Percentiles rank a stretch among this genome's conserved stretches.
Conservation (phyloP, 2,113 vertebrate species). For the Lanius collurio region DNA sequence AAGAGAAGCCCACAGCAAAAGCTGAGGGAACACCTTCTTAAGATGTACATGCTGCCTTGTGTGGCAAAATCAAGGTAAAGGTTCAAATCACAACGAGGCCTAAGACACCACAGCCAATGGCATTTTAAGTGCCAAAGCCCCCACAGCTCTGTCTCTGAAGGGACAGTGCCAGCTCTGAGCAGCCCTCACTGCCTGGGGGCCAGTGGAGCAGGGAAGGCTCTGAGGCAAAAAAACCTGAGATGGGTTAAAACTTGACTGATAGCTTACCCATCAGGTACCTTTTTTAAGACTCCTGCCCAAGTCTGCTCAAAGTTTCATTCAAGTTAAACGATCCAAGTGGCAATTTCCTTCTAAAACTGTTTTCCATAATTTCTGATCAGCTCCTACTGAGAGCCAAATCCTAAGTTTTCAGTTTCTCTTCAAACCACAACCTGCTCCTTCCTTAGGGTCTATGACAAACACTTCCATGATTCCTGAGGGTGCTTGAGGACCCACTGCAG, state of each 20-base stretch:
- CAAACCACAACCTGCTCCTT: neutral
- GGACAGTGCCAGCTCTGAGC: neutral
- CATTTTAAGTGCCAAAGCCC: neutral
- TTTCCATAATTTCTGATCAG: neutral
- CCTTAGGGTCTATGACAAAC: neutral
- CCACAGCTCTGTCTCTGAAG: neutral
- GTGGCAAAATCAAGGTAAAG: neutral
- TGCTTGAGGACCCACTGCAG: too few relatives aligned
- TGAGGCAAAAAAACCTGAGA: neutral
- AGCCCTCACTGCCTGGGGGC: neutral
- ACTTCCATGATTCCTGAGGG: neutral
- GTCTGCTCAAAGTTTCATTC: neutral
- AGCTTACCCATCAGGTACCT: neutral
- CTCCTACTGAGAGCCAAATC: neutral
- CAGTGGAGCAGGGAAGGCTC: neutral
- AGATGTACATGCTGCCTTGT: neutral
- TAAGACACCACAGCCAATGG: neutral
- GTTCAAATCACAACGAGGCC: neutral
- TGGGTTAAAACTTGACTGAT: neutral
- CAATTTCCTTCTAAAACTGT: neutral
- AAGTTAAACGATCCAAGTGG: accelerated
- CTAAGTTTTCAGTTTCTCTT: neutral
- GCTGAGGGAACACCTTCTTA: neutral
- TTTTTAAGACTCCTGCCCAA: neutral
- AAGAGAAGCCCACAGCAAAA: neutral